These are phyloP conservation scores for Acanthacorydalis orientalis DNA, from an alignment of 2,888 invertebrate species.

Conservation along the genomic window DNA sequence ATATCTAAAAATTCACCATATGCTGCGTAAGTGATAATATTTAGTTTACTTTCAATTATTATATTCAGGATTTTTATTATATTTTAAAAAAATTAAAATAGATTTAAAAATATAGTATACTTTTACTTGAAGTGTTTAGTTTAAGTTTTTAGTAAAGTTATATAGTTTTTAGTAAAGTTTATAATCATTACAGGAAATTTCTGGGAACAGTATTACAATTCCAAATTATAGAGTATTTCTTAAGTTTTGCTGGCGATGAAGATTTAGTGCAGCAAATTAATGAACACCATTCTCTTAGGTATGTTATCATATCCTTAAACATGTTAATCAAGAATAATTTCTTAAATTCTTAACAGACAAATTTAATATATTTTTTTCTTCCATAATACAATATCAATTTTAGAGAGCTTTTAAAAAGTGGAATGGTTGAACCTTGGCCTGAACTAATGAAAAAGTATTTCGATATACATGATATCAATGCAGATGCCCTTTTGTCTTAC, in stretches of 20 bases:
- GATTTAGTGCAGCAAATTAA: constrained; percentile 29
- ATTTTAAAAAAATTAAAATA: not conserved
- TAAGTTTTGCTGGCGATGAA: constrained; percentile 23
- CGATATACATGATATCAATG: constrained; percentile 29
- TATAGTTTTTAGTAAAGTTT: not conserved
- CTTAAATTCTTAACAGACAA: too few relatives aligned
- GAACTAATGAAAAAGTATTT: constrained; percentile 32
- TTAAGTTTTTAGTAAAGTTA: constrained; percentile 4
- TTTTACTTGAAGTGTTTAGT: too few relatives aligned
- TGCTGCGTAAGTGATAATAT: constrained; percentile 26
- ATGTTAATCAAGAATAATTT: not conserved
- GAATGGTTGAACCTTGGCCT: constrained; percentile 29
- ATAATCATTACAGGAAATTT: constrained; percentile 31
- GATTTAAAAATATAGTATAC: constrained; percentile 2
- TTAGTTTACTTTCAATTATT: constrained; percentile 1
- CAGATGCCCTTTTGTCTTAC: constrained; percentile 34
- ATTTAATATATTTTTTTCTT: too few relatives aligned
- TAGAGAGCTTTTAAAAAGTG: constrained; percentile 31
- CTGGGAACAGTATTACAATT: constrained; percentile 37
- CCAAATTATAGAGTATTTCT: constrained; percentile 30
- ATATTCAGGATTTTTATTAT: not conserved
- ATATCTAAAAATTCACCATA: constrained; percentile 36
- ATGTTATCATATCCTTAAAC: not conserved
- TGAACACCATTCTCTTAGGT: constrained; percentile 14
- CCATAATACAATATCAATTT: too few relatives aligned